Evolutionary conservation across 64 coral and sea anemone species (phyloP).

Genomic region (Pachyseris speciosa): DNA sequence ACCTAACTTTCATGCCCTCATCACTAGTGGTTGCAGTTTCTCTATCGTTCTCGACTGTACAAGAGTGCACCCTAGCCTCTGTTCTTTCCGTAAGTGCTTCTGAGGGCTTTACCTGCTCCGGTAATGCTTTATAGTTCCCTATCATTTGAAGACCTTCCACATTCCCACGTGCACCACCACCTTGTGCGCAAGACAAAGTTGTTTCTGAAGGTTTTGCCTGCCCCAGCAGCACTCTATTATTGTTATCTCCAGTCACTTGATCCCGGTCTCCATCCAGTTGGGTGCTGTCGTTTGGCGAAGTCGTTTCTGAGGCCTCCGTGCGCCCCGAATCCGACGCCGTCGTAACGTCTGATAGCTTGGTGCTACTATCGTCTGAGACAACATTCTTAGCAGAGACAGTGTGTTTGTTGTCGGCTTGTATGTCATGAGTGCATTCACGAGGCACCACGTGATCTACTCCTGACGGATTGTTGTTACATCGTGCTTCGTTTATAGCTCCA

Average conservation of each 20-base stretch:
- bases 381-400: background rate
- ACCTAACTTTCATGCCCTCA: background rate
- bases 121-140: background rate
- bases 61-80: background rate
- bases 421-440: background rate
- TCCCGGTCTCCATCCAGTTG: background rate
- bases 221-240: background rate
- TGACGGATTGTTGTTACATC: background rate
- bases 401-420: background rate
- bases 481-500: background rate
- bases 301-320: background rate
- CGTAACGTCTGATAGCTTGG: background rate
- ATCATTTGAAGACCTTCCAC: background rate
- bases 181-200: background rate
- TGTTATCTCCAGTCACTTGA: background rate
- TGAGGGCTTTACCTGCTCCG: background rate
- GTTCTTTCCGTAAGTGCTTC: background rate
- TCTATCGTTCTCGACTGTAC: background rate
- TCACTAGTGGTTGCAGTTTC: background rate
- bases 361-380: background rate
- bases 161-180: background rate
- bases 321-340: background rate
- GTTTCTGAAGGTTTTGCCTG: background rate
- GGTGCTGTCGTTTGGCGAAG: background rate
- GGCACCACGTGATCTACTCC: background rate